phyloP scores from a whole-genome alignment of 2,888 invertebrate species.

The Pterobdella sp. region DNA sequence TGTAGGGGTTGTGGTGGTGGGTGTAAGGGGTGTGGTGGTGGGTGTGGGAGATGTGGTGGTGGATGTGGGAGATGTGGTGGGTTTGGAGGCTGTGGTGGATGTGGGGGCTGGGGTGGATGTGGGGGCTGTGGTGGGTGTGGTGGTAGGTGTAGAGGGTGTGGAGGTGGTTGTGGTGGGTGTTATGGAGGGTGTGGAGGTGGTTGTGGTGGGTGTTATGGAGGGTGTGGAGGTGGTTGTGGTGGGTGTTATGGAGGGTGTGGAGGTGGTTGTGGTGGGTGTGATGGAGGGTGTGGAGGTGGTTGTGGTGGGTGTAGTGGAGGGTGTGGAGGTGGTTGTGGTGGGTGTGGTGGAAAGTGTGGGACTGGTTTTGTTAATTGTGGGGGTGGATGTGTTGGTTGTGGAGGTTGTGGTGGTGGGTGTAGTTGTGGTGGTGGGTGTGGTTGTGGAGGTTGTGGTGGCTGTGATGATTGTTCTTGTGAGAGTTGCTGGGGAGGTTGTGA shows the following conservation, averaged over 20 bases:
- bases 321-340: too few relatives aligned
- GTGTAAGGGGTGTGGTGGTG: background rate
- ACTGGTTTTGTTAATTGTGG: too few relatives aligned
- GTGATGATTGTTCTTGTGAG: too few relatives aligned
- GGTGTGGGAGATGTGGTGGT: background rate
- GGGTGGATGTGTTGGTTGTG: too few relatives aligned
- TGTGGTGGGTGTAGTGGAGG: too few relatives aligned
- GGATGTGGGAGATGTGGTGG: background rate
- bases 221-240: conserved; percentile 13
- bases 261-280: background rate
- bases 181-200: background rate
- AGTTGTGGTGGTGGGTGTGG: too few relatives aligned
- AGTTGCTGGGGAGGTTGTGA: too few relatives aligned
- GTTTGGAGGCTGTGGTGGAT: background rate
- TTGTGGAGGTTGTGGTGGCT: too few relatives aligned
- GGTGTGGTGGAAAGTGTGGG: too few relatives aligned
- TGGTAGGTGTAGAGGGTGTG: background rate
- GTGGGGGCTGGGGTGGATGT: background rate
- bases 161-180: background rate
- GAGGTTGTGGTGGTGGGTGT: too few relatives aligned
- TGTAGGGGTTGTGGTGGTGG: background rate
- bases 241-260: background rate
- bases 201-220: background rate
- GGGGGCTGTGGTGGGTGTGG: background rate
- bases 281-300: too few relatives aligned